phyloP scores from a whole-genome alignment of 2,797 vertebrate genomes.

The Enteromius mattozi region DNA sequence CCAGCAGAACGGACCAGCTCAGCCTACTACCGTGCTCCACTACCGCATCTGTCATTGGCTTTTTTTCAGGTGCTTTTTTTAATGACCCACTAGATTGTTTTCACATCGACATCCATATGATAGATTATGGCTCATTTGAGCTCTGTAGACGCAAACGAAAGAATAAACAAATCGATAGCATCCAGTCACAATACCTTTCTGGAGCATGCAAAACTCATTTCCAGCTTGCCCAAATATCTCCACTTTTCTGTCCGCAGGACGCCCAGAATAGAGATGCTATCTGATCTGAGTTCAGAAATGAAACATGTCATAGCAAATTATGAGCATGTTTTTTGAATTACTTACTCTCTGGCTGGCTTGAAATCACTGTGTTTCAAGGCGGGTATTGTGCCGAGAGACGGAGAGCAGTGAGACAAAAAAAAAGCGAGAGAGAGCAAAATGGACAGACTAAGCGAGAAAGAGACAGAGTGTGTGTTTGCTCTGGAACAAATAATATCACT shows the following conservation, averaged over 20 bases:
- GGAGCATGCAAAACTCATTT: constrained; percentile 68
- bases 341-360: constrained; percentile 55
- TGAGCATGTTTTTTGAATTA: constrained; percentile 84
- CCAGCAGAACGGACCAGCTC: not conserved
- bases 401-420: constrained; percentile 26
- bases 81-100: constrained; percentile 44
- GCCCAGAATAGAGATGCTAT: constrained; percentile 78
- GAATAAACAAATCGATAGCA: constrained; percentile 72
- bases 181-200: constrained; percentile 69
- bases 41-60: constrained; percentile 9
- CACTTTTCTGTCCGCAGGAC: constrained; percentile 64
- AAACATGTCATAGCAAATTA: constrained; percentile 87
- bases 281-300: constrained; percentile 84
- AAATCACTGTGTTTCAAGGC: constrained; percentile 43
- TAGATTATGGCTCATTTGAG: constrained; percentile 63
- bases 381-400: constrained; percentile 22
- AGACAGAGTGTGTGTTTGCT: constrained; percentile 72
- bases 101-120: constrained; percentile 47
- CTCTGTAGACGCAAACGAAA: constrained; percentile 65
- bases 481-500: constrained; percentile 85
- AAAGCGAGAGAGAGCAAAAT: constrained; percentile 31
- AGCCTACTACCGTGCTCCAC: not conserved
- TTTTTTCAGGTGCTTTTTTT: constrained; percentile 39
- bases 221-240: constrained; percentile 69
- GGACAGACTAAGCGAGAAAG: constrained; percentile 46